phyloP scores from a whole-genome alignment of 2,113 vertebrate genomes.

The Nothobranchius furzeri region DNA sequence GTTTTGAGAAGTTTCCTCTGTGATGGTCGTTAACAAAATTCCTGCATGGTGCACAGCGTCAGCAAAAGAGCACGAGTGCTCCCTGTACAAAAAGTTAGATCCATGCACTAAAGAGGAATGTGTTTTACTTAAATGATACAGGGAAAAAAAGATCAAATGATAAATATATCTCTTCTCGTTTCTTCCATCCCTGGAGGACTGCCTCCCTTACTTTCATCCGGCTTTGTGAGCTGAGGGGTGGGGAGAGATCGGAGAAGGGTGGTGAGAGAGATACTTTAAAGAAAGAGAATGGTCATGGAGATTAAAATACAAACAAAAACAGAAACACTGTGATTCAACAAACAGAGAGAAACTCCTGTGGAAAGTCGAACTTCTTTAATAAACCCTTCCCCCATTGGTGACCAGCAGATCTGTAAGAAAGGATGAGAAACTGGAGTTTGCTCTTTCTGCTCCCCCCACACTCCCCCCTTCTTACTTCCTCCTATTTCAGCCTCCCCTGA shows the following conservation, averaged over 20 bases:
- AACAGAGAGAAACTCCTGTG: not conserved
- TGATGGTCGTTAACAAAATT: slow-evolving; percentile 8
- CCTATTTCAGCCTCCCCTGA: slow-evolving; percentile 25
- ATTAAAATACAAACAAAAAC: slow-evolving; percentile 7
- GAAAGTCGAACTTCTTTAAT: slow-evolving; percentile 3
- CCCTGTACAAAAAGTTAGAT: slow-evolving; percentile 2
- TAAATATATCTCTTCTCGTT: slow-evolving; percentile 64
- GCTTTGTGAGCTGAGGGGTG: slow-evolving; percentile 12
- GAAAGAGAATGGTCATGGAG: not conserved
- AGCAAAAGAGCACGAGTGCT: not conserved
- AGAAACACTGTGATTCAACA: too few species aligned
- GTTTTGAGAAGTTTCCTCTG: slow-evolving; percentile 15
- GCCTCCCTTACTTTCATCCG: slow-evolving; percentile 62
- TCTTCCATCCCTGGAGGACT: slow-evolving; percentile 48
- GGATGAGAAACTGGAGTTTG: slow-evolving; percentile 12
- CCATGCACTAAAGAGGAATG: slow-evolving; percentile 15
- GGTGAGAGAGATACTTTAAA: not conserved
- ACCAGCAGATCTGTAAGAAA: slow-evolving; percentile 2
- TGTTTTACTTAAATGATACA: slow-evolving; percentile 34
- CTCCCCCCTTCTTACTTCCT: slow-evolving; percentile 40
- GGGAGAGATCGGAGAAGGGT: slow-evolving; percentile 11
- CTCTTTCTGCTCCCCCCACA: slow-evolving; percentile 9
- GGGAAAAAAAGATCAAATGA: slow-evolving; percentile 44
- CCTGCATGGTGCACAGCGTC: slow-evolving; percentile 9
- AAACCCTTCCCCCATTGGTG: slow-evolving; percentile 24